phyloP scores from a whole-genome alignment of 2,113 vertebrate genomes.

The Diadophis punctatus region DNA sequence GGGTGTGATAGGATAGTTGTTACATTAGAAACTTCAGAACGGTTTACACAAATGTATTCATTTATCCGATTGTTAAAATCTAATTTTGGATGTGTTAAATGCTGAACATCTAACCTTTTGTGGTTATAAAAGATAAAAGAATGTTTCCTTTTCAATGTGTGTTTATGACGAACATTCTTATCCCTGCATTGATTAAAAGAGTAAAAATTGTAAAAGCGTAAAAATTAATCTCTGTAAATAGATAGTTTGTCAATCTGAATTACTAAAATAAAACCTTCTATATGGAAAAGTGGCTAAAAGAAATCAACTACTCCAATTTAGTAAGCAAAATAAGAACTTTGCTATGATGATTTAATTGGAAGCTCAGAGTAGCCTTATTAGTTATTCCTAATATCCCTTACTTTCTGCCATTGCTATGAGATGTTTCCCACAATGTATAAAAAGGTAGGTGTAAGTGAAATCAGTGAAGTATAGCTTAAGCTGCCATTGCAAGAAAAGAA shows the following conservation, averaged over 20 bases:
- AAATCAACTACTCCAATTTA: neutral
- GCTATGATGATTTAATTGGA: neutral
- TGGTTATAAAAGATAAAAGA: neutral
- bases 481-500: slow-evolving; percentile 14
- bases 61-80: neutral
- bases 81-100: neutral
- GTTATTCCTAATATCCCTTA: neutral
- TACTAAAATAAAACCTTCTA: too few species aligned
- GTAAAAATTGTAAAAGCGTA: neutral
- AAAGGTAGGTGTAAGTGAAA: neutral
- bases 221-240: neutral
- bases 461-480: slow-evolving; percentile 25
- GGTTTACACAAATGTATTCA: neutral
- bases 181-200: neutral
- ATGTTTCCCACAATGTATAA: neutral
- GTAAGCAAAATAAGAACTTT: neutral
- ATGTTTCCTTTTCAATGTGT: neutral
- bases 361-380: neutral
- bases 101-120: neutral
- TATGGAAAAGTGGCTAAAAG: neutral
- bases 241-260: too few species aligned
- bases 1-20: neutral
- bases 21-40: neutral
- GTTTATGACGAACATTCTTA: neutral
- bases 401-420: slow-evolving; percentile 4